Evolutionary conservation across 2,113 vertebrate species (phyloP).

Genomic region (Haliaeetus leucogaster): DNA sequence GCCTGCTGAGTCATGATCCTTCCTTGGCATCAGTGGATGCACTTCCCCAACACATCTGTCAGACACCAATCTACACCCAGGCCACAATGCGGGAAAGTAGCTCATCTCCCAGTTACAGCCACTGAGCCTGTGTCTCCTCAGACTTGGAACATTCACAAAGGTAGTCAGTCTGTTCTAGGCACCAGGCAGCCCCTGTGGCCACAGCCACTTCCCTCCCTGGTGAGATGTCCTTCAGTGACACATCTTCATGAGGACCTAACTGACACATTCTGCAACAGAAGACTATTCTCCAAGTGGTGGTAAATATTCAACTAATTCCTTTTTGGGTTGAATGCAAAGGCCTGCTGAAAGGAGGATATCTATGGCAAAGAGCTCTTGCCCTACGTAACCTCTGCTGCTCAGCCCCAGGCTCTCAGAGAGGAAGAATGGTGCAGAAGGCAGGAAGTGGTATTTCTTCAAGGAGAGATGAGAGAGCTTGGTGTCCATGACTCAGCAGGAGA

Average conservation of each 20-base stretch:
- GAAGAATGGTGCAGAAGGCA: not conserved
- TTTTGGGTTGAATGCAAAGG: not conserved
- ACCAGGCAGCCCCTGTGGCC: not conserved
- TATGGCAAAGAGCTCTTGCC: not conserved
- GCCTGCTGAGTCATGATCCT: not conserved
- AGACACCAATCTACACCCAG: not conserved
- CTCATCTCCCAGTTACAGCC: not conserved
- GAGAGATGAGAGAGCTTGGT: not conserved
- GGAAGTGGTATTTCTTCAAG: not conserved
- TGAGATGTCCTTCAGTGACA: not conserved
- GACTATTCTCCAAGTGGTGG: not conserved
- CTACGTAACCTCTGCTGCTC: not conserved
- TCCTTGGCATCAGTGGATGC: not conserved
- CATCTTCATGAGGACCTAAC: not conserved
- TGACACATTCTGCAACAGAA: not conserved
- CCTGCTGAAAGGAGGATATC: not conserved
- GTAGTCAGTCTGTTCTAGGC: not conserved
- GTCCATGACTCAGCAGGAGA: not conserved
- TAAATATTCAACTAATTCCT: not conserved
- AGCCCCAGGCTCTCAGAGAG: not conserved
- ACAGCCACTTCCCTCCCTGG: not conserved
- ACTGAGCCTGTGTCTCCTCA: fast-evolving
- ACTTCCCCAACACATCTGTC: not conserved
- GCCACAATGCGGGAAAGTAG: not conserved
- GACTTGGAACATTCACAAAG: not conserved